phyloP scores from a whole-genome alignment of 1,140 invertebrate species.

The Temnothorax curvispinosus region DNA sequence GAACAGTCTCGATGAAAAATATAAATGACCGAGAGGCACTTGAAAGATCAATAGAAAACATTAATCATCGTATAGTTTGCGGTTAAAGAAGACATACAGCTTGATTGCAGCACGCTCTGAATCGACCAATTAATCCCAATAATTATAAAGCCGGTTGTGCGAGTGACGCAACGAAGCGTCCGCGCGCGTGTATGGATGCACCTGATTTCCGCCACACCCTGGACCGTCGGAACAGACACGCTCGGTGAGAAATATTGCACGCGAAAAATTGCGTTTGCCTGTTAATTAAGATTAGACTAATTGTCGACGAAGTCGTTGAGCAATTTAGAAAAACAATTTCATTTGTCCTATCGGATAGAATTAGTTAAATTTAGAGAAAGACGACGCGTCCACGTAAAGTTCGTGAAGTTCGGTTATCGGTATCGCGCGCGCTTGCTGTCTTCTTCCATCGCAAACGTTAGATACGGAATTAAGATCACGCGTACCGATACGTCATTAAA shows the following conservation, averaged over 20 bases:
- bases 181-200: background rate
- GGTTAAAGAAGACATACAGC: background rate
- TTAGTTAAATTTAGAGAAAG: background rate
- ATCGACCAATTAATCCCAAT: conserved; percentile 40
- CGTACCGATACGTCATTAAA: conserved; percentile 17
- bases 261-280: background rate
- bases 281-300: background rate
- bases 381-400: background rate
- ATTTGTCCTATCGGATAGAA: background rate
- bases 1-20: background rate
- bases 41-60: background rate
- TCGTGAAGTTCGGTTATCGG: background rate
- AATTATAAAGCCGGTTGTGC: conserved; percentile 23
- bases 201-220: conserved; percentile 31
- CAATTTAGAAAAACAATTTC: background rate
- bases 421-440: background rate
- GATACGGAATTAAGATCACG: background rate
- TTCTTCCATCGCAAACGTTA: background rate
- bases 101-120: background rate
- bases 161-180: background rate
- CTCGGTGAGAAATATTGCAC: background rate
- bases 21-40: background rate
- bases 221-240: background rate
- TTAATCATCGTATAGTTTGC: background rate
- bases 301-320: background rate